phyloP scores from a whole-genome alignment of 2,888 invertebrate species.

The Ochlodes sylvanus region DNA sequence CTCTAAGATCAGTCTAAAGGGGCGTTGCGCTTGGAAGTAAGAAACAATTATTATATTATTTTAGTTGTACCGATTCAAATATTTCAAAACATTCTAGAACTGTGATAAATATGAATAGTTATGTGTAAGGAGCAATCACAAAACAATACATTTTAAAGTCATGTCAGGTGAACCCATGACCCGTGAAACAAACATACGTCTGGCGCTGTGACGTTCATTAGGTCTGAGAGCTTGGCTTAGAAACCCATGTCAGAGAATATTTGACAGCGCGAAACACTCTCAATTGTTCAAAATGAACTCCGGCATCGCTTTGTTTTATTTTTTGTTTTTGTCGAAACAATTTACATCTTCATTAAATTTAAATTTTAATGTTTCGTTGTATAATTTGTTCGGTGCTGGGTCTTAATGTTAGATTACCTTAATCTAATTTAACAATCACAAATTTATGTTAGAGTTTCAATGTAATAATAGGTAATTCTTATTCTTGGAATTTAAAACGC shows the following conservation, averaged over 20 bases:
- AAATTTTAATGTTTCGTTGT: neutral
- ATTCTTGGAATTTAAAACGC: too few relatives aligned
- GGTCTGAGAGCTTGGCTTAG: constrained; percentile 43
- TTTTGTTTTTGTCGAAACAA: neutral
- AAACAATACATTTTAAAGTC: constrained; percentile 20
- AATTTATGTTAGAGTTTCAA: too few relatives aligned
- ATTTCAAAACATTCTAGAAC: neutral
- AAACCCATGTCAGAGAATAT: constrained; percentile 45
- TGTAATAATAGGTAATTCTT: too few relatives aligned
- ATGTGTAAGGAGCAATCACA: constrained; percentile 10
- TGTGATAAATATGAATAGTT: neutral
- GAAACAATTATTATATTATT: too few relatives aligned
- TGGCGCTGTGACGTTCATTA: constrained; percentile 28
- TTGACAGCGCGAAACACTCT: constrained; percentile 47
- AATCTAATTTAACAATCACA: neutral
- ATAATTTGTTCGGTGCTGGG: neutral
- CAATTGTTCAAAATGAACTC: constrained; percentile 60
- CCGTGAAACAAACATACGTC: constrained; percentile 25
- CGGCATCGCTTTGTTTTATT: neutral
- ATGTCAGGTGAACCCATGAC: constrained; percentile 43
- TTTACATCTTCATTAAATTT: constrained; percentile 11
- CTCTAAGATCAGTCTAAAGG: too few relatives aligned
- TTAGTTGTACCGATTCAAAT: too few relatives aligned
- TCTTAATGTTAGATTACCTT: neutral
- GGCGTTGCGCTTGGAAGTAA: too few relatives aligned